These are phyloP conservation scores for Hirtodrosophila duncani DNA, from an alignment of 2,888 invertebrate species.

Conservation along the genomic window DNA sequence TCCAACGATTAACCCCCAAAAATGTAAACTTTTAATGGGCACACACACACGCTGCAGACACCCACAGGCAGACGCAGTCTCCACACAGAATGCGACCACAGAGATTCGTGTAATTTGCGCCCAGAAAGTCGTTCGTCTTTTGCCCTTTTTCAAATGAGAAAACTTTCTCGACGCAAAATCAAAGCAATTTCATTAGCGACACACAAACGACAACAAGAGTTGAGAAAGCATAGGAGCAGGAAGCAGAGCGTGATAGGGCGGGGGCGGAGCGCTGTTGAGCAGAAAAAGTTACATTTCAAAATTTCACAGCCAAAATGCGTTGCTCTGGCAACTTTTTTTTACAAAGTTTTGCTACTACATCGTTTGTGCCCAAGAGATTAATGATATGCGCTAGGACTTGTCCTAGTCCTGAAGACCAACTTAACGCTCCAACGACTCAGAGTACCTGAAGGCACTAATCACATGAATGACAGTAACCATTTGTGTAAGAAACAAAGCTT, in stretches of 20 bases:
- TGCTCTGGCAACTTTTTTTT: constrained; percentile 40
- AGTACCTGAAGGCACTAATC: too few relatives aligned
- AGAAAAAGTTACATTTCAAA: too few relatives aligned
- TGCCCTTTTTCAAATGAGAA: constrained; percentile 58
- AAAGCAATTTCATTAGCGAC: constrained; percentile 59
- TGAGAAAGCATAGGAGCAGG: constrained; percentile 4
- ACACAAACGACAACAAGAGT: constrained; percentile 9
- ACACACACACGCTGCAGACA: background rate
- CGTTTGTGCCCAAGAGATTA: constrained; percentile 36
- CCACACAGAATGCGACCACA: constrained; percentile 20
- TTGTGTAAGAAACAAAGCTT: too few relatives aligned
- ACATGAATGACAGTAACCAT: too few relatives aligned
- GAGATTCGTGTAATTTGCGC: constrained; percentile 38
- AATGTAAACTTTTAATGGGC: constrained; percentile 57
- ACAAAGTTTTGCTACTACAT: constrained; percentile 26
- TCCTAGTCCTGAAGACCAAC: too few relatives aligned
- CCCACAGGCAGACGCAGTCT: constrained; percentile 2
- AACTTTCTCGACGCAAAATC: constrained; percentile 57
- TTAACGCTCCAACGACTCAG: too few relatives aligned
- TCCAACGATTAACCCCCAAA: constrained; percentile 69
- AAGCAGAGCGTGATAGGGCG: constrained; percentile 1
- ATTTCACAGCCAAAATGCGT: constrained; percentile 30
- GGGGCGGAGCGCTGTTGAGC: too few relatives aligned
- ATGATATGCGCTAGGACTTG: too few relatives aligned
- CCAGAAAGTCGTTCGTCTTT: constrained; percentile 4